A percentile compares a stretch with the other conserved stretches of the same genome.
Evolutionary conservation across 2,113 vertebrate species (phyloP).

Genomic region (Cryptomyrus ogoouensis): DNA sequence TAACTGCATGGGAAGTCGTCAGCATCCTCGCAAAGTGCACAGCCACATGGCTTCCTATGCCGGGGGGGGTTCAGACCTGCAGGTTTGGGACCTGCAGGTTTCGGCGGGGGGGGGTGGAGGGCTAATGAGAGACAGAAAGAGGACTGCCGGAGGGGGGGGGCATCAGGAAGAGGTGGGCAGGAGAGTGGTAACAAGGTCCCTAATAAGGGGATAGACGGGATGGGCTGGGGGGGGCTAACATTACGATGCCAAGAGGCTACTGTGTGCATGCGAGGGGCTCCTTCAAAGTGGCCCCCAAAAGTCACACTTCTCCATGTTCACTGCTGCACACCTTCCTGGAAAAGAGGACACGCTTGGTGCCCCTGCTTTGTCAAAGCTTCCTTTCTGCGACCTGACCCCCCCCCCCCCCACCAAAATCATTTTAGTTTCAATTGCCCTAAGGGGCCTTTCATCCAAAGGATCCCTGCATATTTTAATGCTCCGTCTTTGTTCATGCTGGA

Average conservation of each 20-base stretch:
- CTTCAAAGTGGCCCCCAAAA: not conserved
- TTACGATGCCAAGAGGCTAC: not conserved
- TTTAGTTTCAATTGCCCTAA: not conserved
- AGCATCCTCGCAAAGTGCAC: not conserved
- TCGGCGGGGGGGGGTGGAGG: too few species aligned
- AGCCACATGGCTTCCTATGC: not conserved
- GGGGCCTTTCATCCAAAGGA: not conserved
- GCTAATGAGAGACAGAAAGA: too few species aligned
- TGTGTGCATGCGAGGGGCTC: not conserved
- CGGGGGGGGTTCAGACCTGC: not conserved
- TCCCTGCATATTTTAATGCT: not conserved
- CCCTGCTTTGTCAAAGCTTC: not conserved
- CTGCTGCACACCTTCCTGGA: not conserved
- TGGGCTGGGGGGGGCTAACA: not conserved
- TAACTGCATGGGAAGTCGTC: not conserved
- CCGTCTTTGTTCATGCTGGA: not conserved
- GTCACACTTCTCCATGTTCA: not conserved
- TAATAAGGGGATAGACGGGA: not conserved
- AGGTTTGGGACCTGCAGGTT: not conserved
- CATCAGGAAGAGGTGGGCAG: not conserved
- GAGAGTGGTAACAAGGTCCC: not conserved
- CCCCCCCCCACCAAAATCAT: not conserved
- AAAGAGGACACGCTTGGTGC: not conserved
- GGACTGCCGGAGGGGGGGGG: too few species aligned
- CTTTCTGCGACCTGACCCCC: not conserved